These are phyloP conservation scores for Leiothrix lutea DNA, from an alignment of 2,113 vertebrate species.

Conservation along the genomic window DNA sequence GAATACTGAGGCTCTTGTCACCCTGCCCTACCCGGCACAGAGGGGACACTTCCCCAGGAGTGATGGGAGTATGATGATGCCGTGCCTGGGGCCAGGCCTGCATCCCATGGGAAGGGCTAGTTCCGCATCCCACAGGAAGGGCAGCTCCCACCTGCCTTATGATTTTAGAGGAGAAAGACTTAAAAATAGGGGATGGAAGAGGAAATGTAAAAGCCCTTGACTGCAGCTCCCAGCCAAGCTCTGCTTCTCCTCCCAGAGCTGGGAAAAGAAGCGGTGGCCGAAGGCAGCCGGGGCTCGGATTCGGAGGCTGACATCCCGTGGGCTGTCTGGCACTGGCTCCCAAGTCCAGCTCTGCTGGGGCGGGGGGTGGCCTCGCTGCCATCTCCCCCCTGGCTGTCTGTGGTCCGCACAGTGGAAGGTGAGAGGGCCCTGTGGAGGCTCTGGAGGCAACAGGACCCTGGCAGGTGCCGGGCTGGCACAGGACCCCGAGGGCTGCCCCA, in stretches of 20 bases:
- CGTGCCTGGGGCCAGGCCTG: neutral
- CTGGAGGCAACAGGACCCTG: neutral
- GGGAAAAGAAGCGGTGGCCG: neutral
- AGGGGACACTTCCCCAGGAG: neutral
- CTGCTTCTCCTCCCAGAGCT: neutral
- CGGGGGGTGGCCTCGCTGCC: neutral
- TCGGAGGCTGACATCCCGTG: neutral
- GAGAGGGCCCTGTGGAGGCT: neutral
- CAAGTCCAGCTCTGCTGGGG: neutral
- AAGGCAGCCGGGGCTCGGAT: neutral
- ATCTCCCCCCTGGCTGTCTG: neutral
- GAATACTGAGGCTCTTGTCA: neutral
- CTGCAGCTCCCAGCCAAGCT: neutral
- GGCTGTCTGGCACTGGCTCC: neutral
- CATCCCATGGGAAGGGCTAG: neutral
- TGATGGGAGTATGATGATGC: neutral
- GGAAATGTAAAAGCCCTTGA: neutral
- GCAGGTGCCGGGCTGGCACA: neutral
- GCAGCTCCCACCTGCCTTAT: neutral
- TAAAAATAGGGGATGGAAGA: neutral
- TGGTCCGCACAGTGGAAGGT: neutral
- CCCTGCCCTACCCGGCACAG: rapidly evolving
- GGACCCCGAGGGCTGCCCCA: neutral
- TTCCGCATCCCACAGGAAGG: neutral
- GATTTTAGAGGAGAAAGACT: neutral